These are phyloP conservation scores for Suncus etruscus DNA, from an alignment of 2,113 vertebrate species.

Conservation along the genomic window DNA sequence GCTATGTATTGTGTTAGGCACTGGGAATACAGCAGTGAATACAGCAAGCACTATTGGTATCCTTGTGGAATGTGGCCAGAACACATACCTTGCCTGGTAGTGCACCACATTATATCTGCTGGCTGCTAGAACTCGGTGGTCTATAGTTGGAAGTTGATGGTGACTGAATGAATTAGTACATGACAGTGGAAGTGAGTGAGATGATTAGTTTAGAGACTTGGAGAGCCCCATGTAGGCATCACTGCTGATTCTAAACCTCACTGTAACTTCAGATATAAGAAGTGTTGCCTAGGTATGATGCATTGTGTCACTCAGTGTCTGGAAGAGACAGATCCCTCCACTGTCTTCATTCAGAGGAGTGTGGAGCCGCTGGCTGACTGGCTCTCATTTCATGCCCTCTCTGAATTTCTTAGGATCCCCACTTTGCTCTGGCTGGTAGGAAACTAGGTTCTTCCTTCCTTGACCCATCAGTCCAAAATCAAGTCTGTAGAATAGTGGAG, in stretches of 20 bases:
- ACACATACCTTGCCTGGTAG: too few relatives aligned
- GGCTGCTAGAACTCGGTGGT: neutral
- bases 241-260: neutral
- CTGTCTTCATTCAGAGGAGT: too few relatives aligned
- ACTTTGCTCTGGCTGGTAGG: conserved; percentile 2
- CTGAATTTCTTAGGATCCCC: neutral
- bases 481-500: too few relatives aligned
- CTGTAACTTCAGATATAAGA: neutral
- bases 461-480: neutral
- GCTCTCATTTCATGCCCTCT: neutral
- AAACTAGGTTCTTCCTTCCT: neutral
- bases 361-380: neutral
- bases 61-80: neutral
- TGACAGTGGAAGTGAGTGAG: neutral
- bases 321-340: neutral
- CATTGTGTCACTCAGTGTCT: neutral
- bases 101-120: neutral
- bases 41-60: neutral
- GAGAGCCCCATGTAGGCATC: neutral
- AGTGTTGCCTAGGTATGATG: neutral
- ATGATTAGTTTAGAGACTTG: neutral
- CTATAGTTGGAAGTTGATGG: neutral
- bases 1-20: neutral
- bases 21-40: neutral
- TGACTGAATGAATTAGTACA: neutral